Evolutionary conservation across 2,888 invertebrate genomes (phyloP), one percentile per base, ranked within the genome.

Genomic region (Diarsia dahlii): DNA sequence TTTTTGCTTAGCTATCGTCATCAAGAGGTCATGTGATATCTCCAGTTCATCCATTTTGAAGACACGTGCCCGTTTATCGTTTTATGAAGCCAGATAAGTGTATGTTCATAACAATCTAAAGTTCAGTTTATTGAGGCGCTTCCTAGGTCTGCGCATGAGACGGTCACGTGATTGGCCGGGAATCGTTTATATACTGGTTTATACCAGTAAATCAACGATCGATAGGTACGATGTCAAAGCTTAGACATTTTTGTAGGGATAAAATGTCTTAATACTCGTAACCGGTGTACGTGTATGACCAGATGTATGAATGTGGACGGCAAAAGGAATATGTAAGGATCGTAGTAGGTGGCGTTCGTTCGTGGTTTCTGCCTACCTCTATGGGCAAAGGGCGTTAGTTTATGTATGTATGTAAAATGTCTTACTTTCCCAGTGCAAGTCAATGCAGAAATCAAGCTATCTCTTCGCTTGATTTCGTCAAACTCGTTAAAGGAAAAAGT

Each of bases 21-120:
- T 20, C 34, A 4, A 39, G 39, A 65, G 76, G 83, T 83, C 83
- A 72, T 23, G 10, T 6, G 12, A 13, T 77, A 84, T 83, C 82
- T 63, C 20, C 52, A 71, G 74, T 74, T 63, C 74, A 74, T 81
- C 70, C 81, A 63, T 81, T 74, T 74, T n/a, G 56, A 65, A 56
- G 74, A 62, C 83, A 82, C 83, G 85, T 85, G 83, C 74, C 52
- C 2, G 5, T 48, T 72, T 84, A 80, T 82, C 80, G 18, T 84
- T 74, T 82, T 65, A 28, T 67, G 60, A 58, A 67, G 60, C 6
- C 39, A 65, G 74, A 84, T 82, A 83, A 78, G 62, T 82, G 23
- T 34, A 46, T 39, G 71, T 82, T 72, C 85, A 82, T 28, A 85
- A 85, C 85, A 82, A 85, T 82, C 83, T 83, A 85, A 84, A 84